Percentiles rank a stretch among this genome's conserved stretches.
Evolutionary conservation across 2,797 vertebrate genomes (phyloP).

Genomic region (Erethizon dorsatum): DNA sequence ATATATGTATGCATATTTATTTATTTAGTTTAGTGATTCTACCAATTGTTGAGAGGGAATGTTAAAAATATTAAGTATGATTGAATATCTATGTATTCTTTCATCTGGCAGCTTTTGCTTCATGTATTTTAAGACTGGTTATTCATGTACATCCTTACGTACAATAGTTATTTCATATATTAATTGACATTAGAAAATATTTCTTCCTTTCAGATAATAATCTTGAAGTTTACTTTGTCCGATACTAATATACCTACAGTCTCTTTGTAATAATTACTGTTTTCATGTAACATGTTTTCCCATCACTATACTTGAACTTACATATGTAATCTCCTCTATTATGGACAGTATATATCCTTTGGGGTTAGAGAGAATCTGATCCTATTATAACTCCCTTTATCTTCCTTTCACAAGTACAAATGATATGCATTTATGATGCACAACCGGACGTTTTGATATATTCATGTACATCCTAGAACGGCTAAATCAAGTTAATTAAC

Average conservation of each 20-base stretch:
- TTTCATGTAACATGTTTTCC: neutral
- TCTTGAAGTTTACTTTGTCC: neutral
- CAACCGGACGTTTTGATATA: neutral
- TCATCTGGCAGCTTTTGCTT: neutral
- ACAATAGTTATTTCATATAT: neutral
- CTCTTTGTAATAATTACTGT: neutral
- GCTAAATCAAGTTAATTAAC: neutral
- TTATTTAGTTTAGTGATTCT: neutral
- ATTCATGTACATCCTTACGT: neutral
- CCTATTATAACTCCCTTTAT: neutral
- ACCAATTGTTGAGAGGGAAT: neutral
- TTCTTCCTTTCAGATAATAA: neutral
- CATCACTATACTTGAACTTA: neutral
- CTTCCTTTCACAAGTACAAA: neutral
- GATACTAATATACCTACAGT: neutral
- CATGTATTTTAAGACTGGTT: constrained; percentile 18
- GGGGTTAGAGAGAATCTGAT: neutral
- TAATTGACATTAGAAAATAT: neutral
- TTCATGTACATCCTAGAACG: neutral
- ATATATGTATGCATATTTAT: neutral
- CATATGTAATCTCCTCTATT: neutral
- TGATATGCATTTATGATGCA: neutral
- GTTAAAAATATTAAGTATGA: neutral
- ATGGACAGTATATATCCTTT: neutral
- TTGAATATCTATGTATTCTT: neutral